phyloP scores from a whole-genome alignment of 2,888 invertebrate genomes.

The Apotomis betuletana region DNA sequence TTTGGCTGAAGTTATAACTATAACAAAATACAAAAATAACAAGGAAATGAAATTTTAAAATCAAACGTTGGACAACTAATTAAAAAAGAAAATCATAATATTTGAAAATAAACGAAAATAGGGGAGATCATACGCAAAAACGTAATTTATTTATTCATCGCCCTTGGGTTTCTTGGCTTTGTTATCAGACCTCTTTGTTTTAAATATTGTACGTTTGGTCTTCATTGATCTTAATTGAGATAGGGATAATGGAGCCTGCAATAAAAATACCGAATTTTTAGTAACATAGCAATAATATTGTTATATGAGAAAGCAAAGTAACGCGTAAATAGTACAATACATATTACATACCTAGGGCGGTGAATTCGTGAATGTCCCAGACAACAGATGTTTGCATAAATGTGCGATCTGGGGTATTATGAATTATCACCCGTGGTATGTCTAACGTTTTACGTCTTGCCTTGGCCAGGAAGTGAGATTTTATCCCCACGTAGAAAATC shows the following conservation, averaged over 20 bases:
- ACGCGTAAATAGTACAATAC: no score
- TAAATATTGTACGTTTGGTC: conserved; percentile 53
- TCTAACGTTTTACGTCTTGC: no score
- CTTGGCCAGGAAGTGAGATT: no score
- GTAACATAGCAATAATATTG: neutral
- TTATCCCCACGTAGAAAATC: no score
- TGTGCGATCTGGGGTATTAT: no score
- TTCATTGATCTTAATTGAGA: conserved; percentile 51
- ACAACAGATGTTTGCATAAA: no score
- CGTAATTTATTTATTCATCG: neutral
- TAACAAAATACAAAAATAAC: neutral
- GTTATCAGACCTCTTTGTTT: conserved; percentile 49
- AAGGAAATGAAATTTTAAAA: neutral
- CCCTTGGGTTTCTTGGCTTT: conserved; percentile 46
- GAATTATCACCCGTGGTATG: no score
- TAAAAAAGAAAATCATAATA: neutral
- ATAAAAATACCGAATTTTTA: conserved; percentile 29
- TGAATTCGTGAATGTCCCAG: no score
- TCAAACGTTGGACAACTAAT: neutral
- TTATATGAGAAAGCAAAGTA: neutral
- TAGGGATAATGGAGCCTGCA: conserved; percentile 49
- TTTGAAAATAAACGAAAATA: neutral
- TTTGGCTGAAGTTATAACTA: conserved; percentile 1
- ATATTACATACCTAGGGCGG: no score
- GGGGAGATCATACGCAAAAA: neutral